Evolutionary conservation across 2,888 invertebrate genomes (phyloP), one percentile per base, ranked within the genome.

Genomic region (Drosophila mercatorum): DNA sequence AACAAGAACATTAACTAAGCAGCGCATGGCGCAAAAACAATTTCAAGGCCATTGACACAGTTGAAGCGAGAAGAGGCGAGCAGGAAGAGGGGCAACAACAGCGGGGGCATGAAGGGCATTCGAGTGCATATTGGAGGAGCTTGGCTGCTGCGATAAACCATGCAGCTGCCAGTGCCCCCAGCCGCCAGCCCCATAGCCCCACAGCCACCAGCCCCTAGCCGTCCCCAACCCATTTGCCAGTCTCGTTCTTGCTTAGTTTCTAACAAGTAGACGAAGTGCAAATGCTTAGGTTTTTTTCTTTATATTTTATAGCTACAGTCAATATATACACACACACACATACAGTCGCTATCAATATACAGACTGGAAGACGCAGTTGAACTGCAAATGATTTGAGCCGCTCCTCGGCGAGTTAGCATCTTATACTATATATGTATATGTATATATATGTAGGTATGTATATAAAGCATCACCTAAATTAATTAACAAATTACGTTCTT

Each of bases 1-100:
- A 76, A 77, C 77, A 77, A 77, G 78, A 77, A 78, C 77, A 78
- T 74, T 61, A 69, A 77, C 78, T 74, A 78, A 73, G 66, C 80
- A 70, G 69, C 78, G 79, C 74, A 72, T 79, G 88, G 79, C 73
- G 89, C 72, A 87, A 87, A 81, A 89, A 83, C 87, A 89, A 85
- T 87, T 89, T 89, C 87, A 87, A 89, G 87, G 87, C 87, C 88
- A 84, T 84, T 87, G 89, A 83, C 89, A 89, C 83, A 87, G 81
- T 84, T 88, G 75, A 68, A 83, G 78, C 78, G 88, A 73, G 70
- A 82, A 78, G 72, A 57, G 71, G 60, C 52, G 62, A 34, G 47
- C 49, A 36, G 36, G 28, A 17, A 41, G 34, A n/a, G 63, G 26
- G n/a, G 38, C 3, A n/a, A 47, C 6, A n/a, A 56, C 47, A 53